Base-by-base conservation (phyloP, 2,888 invertebrate species). In the Notodonta dromedarius region DNA sequence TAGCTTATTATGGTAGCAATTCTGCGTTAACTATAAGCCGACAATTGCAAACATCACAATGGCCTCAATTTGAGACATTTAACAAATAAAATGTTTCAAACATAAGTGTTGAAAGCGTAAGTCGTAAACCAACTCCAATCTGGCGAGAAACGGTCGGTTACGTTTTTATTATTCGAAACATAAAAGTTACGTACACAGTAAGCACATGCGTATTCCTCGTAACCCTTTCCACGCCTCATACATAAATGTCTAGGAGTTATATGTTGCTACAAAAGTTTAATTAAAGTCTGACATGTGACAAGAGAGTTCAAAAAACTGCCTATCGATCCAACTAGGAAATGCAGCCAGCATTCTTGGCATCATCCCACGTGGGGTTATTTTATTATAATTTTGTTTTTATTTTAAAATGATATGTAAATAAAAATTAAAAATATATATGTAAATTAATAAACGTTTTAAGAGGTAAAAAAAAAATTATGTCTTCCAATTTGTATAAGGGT, bases 71-170 rank as follows among this genome's bases (percentile, higher is more conserved):
- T n/a, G 12, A 53, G n/a, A 39, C 7, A 54, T 24, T 52, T 32
- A 40, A 55, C 39, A n/a, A 55, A 14, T 24, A 44, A 44, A 56
- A 13, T 56, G 55, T 2, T 40, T 12, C 5, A 55, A 55, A 40
- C 39, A 39, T 54, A 39, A 54, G 51, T 55, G 16, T 55, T 55
- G 16, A 56, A 24, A 56, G 56, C 56, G 40, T 44, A 44, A 56
- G 56, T 44, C 56, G 44, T 56, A 56, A 56, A 56, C 40, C 42
- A 44, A 56, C 56, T 56, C 44, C 56, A 56, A 56, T 56, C 56
- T 56, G 56, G 44, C 56, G 44, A 44, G 40, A 56, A 44, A 56
- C 44, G 56, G 56, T 56, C 44, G 56, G 42, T 56, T 56, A 56
- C 56, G 56, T 56, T 56, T 56, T 56, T 56, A 56, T 44, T 44